Evolutionary conservation across 2,888 invertebrate genomes (phyloP), one percentile per base, ranked within the genome.

Genomic region (Melolontha melolontha): DNA sequence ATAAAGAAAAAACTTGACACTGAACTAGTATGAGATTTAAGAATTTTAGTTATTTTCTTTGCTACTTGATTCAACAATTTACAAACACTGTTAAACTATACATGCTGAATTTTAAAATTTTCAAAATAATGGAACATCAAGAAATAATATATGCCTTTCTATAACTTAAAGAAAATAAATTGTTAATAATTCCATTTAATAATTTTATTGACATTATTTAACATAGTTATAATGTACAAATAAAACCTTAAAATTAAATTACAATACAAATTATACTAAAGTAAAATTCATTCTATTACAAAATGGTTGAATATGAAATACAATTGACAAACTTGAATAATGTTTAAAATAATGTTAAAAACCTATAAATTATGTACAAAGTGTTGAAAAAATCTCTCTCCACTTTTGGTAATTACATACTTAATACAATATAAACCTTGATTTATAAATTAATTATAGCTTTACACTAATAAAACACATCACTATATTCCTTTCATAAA

Each of bases 171-270:
- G 4, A 22, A 22, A 22, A 22, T 22, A 22, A 22, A 22, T 22
- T 22, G 4, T 4, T 22, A 22, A 2, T 22, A 22, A 22, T 22
- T 22, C 22, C 22, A 22, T 22, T 22, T 22, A 22, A 65, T 67
- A 66, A 41, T 69, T 70, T 72, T 72, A 72, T 72, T 72, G 69
- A 69, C 67, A 69, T 69, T 67, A 54, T 67, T 68, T 72, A 69
- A 72, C 69, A 70, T 70, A 67, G 67, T 66, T 66, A 69, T 69
- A 71, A 70, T 68, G 70, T 73, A 71, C 73, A 73, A 72, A 73
- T 70, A 66, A 69, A 44, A 22, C 41, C 63, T 69, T 62, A 66
- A 65, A 59, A 50, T 65, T 62, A 69, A 62, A 65, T 59, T 69
- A 69, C 65, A 62, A 63, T 62, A 64, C 49, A 66, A 65, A 69